phyloP scores from a whole-genome alignment of 2,797 vertebrate species.

The Antrozous pallidus region DNA sequence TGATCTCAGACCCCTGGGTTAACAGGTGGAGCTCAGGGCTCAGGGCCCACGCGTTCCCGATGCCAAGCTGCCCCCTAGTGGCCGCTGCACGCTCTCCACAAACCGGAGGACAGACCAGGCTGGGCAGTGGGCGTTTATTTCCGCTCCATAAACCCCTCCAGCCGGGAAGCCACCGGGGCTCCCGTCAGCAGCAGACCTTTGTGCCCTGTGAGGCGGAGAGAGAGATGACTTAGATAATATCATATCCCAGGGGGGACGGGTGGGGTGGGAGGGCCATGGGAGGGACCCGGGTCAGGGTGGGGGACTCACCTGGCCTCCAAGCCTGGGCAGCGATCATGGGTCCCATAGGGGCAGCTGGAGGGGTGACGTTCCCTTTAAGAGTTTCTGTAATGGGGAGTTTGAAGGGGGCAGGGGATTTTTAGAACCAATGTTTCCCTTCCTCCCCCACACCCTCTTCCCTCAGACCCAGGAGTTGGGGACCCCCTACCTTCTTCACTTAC shows the following conservation, averaged over 20 bases:
- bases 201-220: not conserved
- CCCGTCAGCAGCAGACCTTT: not conserved
- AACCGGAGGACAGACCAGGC: not conserved
- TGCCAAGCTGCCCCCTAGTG: constrained; percentile 22
- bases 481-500: constrained; percentile 37
- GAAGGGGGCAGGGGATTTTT: not conserved
- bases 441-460: not conserved
- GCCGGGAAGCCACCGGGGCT: not conserved
- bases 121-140: constrained; percentile 57
- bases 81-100: not conserved
- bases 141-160: not conserved
- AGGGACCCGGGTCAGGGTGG: not conserved
- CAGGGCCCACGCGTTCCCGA: not conserved
- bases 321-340: not conserved
- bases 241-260: not conserved
- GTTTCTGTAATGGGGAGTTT: not conserved
- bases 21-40: not conserved
- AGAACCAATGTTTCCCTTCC: not conserved
- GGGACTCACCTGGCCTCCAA: constrained; percentile 37
- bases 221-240: not conserved
- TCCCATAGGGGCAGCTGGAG: not conserved
- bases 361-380: not conserved
- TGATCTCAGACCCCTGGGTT: not conserved
- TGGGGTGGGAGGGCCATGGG: not conserved
- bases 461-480: not conserved